Evolutionary conservation across 1,140 invertebrate genomes (phyloP), one percentile per base, ranked within the genome.

Genomic region (Bilobella aurantiaca): DNA sequence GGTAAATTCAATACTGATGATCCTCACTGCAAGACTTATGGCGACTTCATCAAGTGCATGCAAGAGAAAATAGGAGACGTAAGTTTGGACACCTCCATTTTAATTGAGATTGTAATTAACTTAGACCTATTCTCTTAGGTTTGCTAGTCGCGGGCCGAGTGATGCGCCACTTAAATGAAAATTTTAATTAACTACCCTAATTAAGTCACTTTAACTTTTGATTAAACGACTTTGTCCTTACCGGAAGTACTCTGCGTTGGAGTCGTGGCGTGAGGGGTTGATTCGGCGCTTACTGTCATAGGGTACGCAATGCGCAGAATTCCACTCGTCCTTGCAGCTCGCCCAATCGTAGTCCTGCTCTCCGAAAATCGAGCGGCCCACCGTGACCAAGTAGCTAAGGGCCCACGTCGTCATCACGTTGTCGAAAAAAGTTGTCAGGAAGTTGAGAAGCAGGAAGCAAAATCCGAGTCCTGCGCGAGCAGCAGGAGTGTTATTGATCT

Each of bases 401-500:
- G 30, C 25, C 59, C 59, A 62, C 2, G n/a, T 25, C 18, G 27
- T 12, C 29, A 62, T 31, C 3, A 62, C 59, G 74, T 94, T 93
- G 79, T 96, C 96, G 76, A 96, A 97, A 77, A 88, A 89, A 14
- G 88, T 87, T 56, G 91, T 91, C 76, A 93, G 90, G 27, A 92
- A 79, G 68, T 93, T 93, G 3, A 96, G 86, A 65, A 96, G 79
- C 27, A 94, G 85, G 60, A 91, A 79, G 80, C 91, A 82, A 83
- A 91, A 75, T 78, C 93, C 79, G 78, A 92, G 89, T 47, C 93
- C 91, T 94, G 77, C 8, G 34, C 8, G 8, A 42, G 32, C 76
- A 60, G 75, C 74, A 61, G 18, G 18, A 42, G 8, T 8, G 34
- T 12, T 42, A 42, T 42, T 18, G 18, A 12, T 18, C 34, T 12